Percentiles rank a stretch among this genome's conserved stretches.
Conservation (phyloP, 2,113 vertebrate genomes). For the Indicator maculatus region DNA sequence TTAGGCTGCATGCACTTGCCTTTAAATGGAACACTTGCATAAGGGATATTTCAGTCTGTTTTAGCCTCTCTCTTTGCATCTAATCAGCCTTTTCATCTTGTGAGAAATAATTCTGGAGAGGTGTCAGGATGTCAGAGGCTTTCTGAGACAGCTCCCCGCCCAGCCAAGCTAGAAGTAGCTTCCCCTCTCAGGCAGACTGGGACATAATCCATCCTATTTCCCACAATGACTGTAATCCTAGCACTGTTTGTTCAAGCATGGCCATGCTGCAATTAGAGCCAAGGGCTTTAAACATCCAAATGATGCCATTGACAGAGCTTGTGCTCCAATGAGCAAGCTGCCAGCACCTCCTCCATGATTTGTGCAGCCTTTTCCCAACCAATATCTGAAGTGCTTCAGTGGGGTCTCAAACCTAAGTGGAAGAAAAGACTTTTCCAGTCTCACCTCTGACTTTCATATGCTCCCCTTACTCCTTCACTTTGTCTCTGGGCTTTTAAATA, state of each 20-base stretch:
- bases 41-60: neutral
- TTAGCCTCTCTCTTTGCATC: neutral
- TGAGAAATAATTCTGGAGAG: neutral
- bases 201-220: constrained; percentile 33
- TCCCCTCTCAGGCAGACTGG: neutral
- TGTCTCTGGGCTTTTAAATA: neutral
- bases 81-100: neutral
- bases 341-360: constrained; percentile 24
- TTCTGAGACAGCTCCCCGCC: neutral
- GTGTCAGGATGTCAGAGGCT: neutral
- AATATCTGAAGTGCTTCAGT: neutral
- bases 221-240: constrained; percentile 24
- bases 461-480: neutral
- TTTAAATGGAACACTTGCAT: neutral
- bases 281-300: constrained; percentile 44
- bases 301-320: constrained; percentile 4
- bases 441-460: neutral
- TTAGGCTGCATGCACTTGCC: neutral
- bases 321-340: neutral
- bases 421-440: neutral
- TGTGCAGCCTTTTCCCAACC: neutral
- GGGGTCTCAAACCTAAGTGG: neutral
- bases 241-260: constrained; percentile 37
- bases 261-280: constrained; percentile 29
- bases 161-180: neutral